These are phyloP conservation scores for Xerus inauris DNA, from an alignment of 2,113 vertebrate genomes.

Conservation along the genomic window DNA sequence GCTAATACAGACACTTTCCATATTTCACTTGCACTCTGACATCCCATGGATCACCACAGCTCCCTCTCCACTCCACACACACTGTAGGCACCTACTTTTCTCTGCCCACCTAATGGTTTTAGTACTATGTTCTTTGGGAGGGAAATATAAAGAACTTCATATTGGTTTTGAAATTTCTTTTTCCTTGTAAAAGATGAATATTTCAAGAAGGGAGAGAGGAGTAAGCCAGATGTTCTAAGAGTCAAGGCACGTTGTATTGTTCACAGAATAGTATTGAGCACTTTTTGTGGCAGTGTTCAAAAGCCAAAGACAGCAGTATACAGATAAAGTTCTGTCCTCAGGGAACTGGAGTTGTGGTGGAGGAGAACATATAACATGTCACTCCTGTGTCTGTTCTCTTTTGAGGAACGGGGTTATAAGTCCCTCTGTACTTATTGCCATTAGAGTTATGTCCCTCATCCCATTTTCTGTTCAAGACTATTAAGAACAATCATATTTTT, in stretches of 20 bases:
- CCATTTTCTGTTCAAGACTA: background rate
- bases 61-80: rapidly evolving
- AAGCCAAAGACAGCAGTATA: background rate
- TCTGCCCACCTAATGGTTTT: background rate
- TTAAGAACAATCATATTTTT: background rate
- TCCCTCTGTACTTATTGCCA: background rate
- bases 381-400: background rate
- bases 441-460: background rate
- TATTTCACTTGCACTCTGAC: background rate
- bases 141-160: background rate
- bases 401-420: background rate
- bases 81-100: background rate
- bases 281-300: background rate
- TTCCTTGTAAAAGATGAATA: slow-evolving; percentile 3
- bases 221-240: background rate
- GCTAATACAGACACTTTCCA: background rate
- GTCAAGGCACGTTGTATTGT: background rate
- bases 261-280: background rate
- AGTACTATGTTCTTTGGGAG: background rate
- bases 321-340: background rate
- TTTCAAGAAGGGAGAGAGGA: background rate
- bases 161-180: slow-evolving; percentile 2
- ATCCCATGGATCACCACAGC: background rate
- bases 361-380: background rate
- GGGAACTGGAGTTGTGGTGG: background rate